A percentile compares a stretch with the other conserved stretches of the same genome.
phyloP scores from a whole-genome alignment of 35 echinoderm and acorn worm genomes.

The Apostichopus japonicus region DNA sequence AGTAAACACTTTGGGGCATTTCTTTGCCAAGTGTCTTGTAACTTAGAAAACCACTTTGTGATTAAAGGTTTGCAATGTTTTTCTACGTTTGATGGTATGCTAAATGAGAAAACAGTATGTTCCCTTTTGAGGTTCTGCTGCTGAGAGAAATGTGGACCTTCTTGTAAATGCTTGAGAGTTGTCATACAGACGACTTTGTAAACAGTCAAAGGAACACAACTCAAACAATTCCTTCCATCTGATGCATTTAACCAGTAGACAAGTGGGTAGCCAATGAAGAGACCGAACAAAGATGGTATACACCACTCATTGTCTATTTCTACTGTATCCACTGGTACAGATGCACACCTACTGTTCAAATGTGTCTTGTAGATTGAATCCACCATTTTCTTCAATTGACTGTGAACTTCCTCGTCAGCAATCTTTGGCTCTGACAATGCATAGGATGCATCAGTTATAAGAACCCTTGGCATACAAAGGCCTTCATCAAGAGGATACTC shows the following conservation, averaged over 20 bases:
- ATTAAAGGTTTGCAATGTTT: background rate
- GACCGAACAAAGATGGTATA: conserved; percentile 71
- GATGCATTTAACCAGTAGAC: conserved; percentile 67
- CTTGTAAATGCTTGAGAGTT: background rate
- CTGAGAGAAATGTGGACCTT: background rate
- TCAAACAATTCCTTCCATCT: conserved; percentile 61
- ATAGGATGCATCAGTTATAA: conserved; percentile 16
- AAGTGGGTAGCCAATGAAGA: conserved; percentile 78
- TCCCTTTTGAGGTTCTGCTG: background rate
- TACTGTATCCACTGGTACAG: background rate
- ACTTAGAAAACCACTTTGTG: conserved; percentile 10
- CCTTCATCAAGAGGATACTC: background rate
- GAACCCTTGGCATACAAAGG: background rate
- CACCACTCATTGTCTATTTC: conserved; percentile 50
- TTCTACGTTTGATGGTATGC: conserved; percentile 11
- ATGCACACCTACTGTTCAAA: too few relatives aligned
- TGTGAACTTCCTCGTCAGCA: background rate
- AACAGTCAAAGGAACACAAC: conserved; percentile 62
- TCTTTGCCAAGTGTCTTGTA: conserved; percentile 8
- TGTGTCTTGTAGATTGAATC: background rate
- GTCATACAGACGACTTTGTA: conserved; percentile 37
- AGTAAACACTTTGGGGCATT: background rate
- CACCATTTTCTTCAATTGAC: background rate
- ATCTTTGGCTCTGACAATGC: background rate
- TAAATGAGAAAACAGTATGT: conserved; percentile 24